Base-by-base conservation (phyloP, 2,888 invertebrate species). In the Protophormia terraenovae region DNA sequence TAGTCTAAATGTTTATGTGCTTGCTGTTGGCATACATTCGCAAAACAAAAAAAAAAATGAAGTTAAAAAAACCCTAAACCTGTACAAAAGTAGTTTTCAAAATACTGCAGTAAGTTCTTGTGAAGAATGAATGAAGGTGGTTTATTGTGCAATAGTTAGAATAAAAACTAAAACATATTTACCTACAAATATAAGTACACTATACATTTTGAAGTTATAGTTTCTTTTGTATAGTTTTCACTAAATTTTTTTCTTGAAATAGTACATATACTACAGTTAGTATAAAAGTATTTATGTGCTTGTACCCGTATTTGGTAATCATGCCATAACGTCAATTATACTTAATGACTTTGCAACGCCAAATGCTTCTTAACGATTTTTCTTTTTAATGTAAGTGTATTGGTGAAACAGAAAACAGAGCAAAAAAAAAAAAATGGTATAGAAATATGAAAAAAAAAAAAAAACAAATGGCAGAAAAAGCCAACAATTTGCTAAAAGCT, bases 291-390 rank as follows among this genome's bases (percentile, higher is more conserved):
- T 64, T 76, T 83, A 64, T 83, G 62, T 82, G 22, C 72, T 67
- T 69, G 38, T 53, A 62, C 24, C 62, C 58, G 67, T 78, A 78
- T 83, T 69, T 55, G 66, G 66, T 81, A 84, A 72, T 77, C 72
- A 72, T 77, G 76, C 58, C 67, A 80, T 72, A 81, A 81, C 80
- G 84, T 84, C 84, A 84, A 84, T 84, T 84, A 84, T 80, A 73
- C 80, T 81, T 84, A 84, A 84, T 84, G 84, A 84, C 84, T 84
- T 80, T 72, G 66, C 71, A 77, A 77, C 76, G 84, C 84, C 84
- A 80, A 84, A 72, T 72, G 80, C 66, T 84, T 80, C 72, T 80
- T 72, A 72, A 60, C 58, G 80, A 67, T 80, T 80, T 71, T 50
- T 72, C 58, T 47, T 66, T 62, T 66, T 77, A 67, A 16, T 60